Evolutionary conservation across 1,140 invertebrate species (phyloP).

Genomic region (Platorchestia sp.): DNA sequence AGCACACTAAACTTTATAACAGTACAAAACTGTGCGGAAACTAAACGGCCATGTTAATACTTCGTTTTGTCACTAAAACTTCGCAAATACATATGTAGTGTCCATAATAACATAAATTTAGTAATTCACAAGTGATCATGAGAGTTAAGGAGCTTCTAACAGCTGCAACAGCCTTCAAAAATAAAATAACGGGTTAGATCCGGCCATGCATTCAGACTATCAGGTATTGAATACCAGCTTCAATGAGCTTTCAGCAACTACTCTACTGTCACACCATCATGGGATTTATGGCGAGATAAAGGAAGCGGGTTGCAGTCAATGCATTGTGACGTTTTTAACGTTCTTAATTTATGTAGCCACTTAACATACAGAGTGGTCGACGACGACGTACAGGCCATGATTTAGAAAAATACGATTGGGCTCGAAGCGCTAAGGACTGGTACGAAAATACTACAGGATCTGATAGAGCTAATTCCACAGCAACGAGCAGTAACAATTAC

Average conservation of each 20-base stretch:
- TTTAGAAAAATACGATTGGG: conserved; percentile 52
- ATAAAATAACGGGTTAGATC: neutral
- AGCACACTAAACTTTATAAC: neutral
- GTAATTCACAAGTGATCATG: neutral
- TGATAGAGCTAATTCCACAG: conserved; percentile 35
- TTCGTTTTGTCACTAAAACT: neutral
- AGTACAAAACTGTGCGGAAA: neutral
- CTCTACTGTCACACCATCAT: neutral
- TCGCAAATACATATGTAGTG: neutral
- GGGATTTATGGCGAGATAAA: neutral
- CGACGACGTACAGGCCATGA: conserved; percentile 4
- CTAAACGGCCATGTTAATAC: neutral
- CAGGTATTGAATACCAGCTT: too few relatives aligned
- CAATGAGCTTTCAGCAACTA: too few relatives aligned
- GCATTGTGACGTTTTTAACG: neutral
- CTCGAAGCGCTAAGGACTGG: conserved; percentile 21
- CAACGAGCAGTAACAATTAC: conserved; percentile 18
- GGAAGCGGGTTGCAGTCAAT: neutral
- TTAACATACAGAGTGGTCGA: conserved; percentile 19
- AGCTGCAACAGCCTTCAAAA: neutral
- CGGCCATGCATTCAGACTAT: neutral
- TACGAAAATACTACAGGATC: conserved; percentile 54
- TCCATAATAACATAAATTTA: neutral
- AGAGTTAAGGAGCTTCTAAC: neutral
- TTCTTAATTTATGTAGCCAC: neutral